Evolutionary conservation across 2,888 invertebrate genomes (phyloP).

Genomic region (Papilio protenor): DNA sequence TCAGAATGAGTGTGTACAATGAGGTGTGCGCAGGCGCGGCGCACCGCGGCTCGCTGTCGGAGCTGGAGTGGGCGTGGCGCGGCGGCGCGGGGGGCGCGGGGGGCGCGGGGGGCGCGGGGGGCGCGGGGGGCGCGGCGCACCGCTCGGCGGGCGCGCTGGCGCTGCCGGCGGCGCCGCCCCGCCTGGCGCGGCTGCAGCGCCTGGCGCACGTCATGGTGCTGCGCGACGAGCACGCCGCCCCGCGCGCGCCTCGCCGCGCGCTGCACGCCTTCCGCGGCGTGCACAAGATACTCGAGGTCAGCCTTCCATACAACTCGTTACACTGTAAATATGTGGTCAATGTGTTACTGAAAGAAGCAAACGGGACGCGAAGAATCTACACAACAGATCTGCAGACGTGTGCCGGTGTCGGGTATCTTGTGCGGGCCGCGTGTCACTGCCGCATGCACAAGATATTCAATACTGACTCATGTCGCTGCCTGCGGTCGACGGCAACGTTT

Average conservation of each 20-base stretch:
- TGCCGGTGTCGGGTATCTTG: constrained; percentile 6
- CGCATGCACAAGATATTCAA: constrained; percentile 12
- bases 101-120: too few species aligned
- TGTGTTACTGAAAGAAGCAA: too few species aligned
- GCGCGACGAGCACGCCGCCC: constrained; percentile 92
- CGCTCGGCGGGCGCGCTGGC: constrained; percentile 53
- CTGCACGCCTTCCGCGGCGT: constrained; percentile 91
- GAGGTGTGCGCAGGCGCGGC: constrained; percentile 61
- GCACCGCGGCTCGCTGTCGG: constrained; percentile 90
- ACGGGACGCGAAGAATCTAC: too few species aligned
- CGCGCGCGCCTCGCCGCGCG: constrained; percentile 86
- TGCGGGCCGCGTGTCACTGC: constrained; percentile 15
- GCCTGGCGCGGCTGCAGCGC: constrained; percentile 84
- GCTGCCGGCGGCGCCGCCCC: constrained; percentile 62
- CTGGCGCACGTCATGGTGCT: constrained; percentile 94
- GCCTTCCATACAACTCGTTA: constrained; percentile 45
- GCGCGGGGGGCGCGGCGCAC: constrained; percentile 52
- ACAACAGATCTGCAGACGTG: too few species aligned
- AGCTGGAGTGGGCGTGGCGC: constrained; percentile 85
- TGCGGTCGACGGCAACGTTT: too few species aligned
- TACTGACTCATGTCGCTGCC: not conserved
- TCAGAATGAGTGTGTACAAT: not conserved
- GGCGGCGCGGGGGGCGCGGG: constrained; percentile 77
- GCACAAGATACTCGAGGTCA: constrained; percentile 90
- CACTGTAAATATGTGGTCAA: too few species aligned